phyloP scores from a whole-genome alignment of 1,140 invertebrate genomes.

The Harpegnathos saltator region DNA sequence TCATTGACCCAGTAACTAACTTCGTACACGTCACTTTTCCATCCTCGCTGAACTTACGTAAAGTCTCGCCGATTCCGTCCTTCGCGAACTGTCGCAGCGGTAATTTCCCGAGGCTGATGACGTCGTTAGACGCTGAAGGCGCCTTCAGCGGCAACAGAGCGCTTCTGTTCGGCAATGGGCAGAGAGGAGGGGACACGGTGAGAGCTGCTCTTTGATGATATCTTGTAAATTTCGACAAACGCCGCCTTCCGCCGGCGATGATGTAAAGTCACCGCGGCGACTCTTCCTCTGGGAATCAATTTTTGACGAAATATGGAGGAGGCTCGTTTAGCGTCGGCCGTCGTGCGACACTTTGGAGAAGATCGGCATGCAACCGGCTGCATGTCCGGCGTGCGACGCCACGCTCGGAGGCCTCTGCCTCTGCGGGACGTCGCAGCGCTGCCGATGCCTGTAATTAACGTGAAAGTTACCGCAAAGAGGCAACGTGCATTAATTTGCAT shows the following conservation, averaged over 20 bases:
- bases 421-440: not conserved
- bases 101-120: constrained; percentile 48
- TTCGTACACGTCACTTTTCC: not conserved
- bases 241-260: not conserved
- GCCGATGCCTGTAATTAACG: not conserved
- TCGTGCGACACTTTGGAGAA: constrained; percentile 1
- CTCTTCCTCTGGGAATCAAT: not conserved
- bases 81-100: constrained; percentile 4
- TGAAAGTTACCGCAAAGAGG: not conserved
- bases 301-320: not conserved
- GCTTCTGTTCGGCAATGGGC: constrained; percentile 9
- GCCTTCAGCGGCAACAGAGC: constrained; percentile 29
- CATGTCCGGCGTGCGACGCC: not conserved
- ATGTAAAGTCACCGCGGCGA: constrained; percentile 19
- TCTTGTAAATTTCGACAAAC: constrained; percentile 25
- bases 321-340: not conserved
- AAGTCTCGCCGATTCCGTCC: not conserved
- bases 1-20: no score
- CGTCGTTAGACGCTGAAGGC: constrained; percentile 40
- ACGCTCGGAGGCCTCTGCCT: not conserved
- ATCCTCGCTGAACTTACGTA: not conserved
- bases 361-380: not conserved
- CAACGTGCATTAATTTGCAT: no score
- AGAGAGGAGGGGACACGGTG: no score
- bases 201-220: constrained; percentile 49